phyloP scores from a whole-genome alignment of 2,797 vertebrate species.

The Myotis daubentonii region DNA sequence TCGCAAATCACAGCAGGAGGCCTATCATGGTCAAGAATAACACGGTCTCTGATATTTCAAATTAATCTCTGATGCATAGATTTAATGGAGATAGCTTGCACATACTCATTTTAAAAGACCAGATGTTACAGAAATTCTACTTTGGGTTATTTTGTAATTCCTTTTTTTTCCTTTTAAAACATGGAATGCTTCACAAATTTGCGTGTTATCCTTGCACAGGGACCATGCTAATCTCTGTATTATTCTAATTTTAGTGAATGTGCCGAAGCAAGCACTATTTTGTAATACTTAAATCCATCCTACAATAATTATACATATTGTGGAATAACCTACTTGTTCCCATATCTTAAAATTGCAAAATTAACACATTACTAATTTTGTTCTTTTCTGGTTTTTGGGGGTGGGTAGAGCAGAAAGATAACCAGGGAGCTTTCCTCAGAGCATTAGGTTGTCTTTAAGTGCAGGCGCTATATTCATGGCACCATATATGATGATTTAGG shows the following conservation, averaged over 20 bases:
- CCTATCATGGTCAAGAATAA: conserved; percentile 6
- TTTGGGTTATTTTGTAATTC: neutral
- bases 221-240: neutral
- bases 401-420: neutral
- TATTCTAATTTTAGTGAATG: neutral
- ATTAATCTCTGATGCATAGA: conserved; percentile 26
- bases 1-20: neutral
- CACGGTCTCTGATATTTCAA: neutral
- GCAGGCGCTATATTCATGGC: neutral
- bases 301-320: conserved; percentile 1
- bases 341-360: no score
- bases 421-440: neutral
- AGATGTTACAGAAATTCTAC: conserved; percentile 21
- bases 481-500: neutral
- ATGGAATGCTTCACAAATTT: neutral
- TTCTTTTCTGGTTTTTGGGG: conserved; percentile 25
- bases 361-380: neutral
- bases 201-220: neutral
- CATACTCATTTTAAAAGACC: neutral
- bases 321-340: neutral
- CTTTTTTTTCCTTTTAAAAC: neutral
- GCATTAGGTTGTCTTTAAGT: neutral
- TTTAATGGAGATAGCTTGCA: conserved; percentile 13
- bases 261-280: neutral
- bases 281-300: neutral